Conservation (phyloP, 2,113 vertebrate species). For the Chlorodrepanis virens region DNA sequence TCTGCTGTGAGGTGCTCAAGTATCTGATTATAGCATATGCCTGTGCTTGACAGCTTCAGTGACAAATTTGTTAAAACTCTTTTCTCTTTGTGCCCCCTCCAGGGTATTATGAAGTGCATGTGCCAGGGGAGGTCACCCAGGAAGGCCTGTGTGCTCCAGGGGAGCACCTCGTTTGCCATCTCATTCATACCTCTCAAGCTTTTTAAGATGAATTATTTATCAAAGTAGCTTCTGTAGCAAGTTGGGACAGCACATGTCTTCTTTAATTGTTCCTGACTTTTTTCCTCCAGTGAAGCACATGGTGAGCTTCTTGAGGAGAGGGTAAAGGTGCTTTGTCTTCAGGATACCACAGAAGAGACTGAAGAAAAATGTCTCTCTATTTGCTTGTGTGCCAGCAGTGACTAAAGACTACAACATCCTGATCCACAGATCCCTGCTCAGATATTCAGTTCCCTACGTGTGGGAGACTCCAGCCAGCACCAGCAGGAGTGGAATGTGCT, state of each 20-base stretch:
- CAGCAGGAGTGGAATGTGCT: background rate
- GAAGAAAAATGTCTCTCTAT: background rate
- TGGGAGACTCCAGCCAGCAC: background rate
- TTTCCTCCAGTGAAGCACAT: background rate
- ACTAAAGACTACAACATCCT: background rate
- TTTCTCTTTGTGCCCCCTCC: background rate
- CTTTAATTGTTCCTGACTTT: conserved; percentile 49
- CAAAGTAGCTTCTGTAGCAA: conserved; percentile 22
- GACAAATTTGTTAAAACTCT: conserved; percentile 26
- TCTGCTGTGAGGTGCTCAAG: conserved; percentile 36
- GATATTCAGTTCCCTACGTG: background rate
- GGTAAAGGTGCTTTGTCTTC: background rate
- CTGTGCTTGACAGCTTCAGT: conserved; percentile 14
- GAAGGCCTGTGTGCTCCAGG: background rate
- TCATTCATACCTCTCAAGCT: background rate
- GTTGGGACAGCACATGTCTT: conserved; percentile 31
- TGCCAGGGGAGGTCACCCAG: background rate
- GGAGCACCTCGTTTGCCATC: background rate
- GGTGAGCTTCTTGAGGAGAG: background rate
- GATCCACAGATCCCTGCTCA: background rate
- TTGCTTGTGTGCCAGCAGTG: background rate
- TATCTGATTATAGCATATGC: background rate
- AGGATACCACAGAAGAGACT: background rate
- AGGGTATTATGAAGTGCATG: background rate
- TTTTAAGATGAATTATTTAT: conserved; percentile 55